Evolutionary conservation across 2,888 invertebrate genomes (phyloP).

Genomic region (Cheilosia vulpina): DNA sequence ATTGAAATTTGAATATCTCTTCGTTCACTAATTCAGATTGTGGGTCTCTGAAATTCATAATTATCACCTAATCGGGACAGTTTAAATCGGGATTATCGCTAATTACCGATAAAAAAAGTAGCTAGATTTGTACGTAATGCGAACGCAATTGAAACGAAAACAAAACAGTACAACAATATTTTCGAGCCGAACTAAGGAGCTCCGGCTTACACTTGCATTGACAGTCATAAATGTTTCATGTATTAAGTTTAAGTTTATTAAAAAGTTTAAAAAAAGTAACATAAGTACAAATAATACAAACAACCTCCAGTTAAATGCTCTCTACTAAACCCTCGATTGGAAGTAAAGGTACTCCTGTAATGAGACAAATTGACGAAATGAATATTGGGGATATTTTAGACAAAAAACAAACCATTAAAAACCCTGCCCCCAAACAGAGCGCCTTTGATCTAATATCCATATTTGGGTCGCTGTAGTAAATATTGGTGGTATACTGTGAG

Average conservation of each 20-base stretch:
- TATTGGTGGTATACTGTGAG: slow-evolving; percentile 89
- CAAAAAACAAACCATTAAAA: slow-evolving; percentile 88
- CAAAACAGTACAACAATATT: no score
- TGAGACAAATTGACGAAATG: neutral
- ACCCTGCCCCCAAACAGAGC: slow-evolving; percentile 90
- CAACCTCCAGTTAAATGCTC: neutral
- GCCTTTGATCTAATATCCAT: slow-evolving; percentile 91
- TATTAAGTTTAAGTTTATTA: neutral
- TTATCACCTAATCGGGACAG: no score
- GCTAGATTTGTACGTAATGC: no score
- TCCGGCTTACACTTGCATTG: no score
- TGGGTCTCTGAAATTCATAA: no score
- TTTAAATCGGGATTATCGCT: no score
- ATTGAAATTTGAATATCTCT: no score
- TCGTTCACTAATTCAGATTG: no score
- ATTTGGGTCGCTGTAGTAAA: slow-evolving; percentile 89
- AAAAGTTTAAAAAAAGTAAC: neutral
- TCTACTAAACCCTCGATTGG: slow-evolving; percentile 78
- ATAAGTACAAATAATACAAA: slow-evolving; percentile 39
- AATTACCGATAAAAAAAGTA: no score
- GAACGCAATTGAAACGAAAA: no score
- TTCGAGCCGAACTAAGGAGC: no score
- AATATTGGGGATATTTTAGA: neutral
- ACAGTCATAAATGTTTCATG: no score
- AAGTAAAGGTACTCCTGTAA: slow-evolving; percentile 82